Conservation (phyloP, 2,888 invertebrate species). For the Rhagonycha lutea region DNA sequence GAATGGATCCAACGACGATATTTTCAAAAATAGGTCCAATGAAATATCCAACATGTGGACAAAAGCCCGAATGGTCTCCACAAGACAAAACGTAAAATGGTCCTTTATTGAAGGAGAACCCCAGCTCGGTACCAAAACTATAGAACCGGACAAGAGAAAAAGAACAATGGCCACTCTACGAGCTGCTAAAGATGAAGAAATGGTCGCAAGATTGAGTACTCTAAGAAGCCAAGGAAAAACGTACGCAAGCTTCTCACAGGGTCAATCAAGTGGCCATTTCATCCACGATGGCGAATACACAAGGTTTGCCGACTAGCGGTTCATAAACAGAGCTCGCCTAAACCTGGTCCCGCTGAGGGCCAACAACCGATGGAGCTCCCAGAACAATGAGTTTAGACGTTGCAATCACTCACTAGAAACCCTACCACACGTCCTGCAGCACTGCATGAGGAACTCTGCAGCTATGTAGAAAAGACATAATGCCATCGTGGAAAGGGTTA, state of each 20-base stretch:
- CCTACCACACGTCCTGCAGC: neutral
- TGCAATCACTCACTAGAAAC: neutral
- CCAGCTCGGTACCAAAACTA: neutral
- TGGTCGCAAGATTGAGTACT: neutral
- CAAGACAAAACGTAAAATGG: neutral
- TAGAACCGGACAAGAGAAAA: neutral
- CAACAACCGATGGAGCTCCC: neutral
- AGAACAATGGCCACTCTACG: neutral
- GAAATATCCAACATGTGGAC: neutral
- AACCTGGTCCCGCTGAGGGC: neutral
- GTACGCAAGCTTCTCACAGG: too few species aligned
- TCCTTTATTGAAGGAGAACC: neutral
- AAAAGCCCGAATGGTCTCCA: neutral
- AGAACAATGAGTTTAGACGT: neutral
- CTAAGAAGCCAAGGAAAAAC: constrained; percentile 4
- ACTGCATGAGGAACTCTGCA: neutral
- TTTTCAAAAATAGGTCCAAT: neutral
- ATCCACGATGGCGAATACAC: neutral
- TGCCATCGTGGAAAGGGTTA: too few species aligned
- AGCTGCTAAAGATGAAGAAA: neutral
- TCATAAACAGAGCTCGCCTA: neutral
- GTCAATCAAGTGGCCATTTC: too few species aligned
- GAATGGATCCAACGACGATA: neutral
- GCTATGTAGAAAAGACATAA: too few species aligned
- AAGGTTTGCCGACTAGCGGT: neutral